Conservation (phyloP, 1,140 invertebrate genomes). For the Brachystomella parvula region DNA sequence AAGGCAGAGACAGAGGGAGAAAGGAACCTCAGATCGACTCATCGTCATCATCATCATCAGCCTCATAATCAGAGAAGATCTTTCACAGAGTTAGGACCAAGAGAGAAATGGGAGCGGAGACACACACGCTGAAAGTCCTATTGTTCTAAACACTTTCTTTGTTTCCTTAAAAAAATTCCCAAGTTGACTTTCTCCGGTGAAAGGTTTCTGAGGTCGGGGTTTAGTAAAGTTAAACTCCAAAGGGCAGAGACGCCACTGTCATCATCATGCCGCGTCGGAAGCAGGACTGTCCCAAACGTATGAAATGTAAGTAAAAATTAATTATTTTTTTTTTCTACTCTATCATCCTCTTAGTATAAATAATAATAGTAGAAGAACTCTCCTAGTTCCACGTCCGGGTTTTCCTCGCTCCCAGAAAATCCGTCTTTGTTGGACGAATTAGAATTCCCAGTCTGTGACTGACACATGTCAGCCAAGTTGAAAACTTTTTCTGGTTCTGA, state of each 20-base stretch:
- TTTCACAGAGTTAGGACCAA: too few species aligned
- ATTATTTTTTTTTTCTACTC: slow-evolving; percentile 5
- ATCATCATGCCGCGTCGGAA: slow-evolving; percentile 52
- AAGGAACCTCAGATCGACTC: too few species aligned
- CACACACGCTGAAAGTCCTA: too few species aligned
- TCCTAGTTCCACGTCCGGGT: too few species aligned
- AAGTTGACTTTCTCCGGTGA: neutral
- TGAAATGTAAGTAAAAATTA: slow-evolving; percentile 53
- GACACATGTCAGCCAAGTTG: slow-evolving; percentile 35
- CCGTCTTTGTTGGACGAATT: slow-evolving; percentile 11
- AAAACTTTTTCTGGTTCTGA: slow-evolving; percentile 22
- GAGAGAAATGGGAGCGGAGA: too few species aligned
- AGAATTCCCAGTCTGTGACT: slow-evolving; percentile 32
- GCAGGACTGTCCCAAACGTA: slow-evolving; percentile 55
- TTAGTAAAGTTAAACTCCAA: neutral
- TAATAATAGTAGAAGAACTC: too few species aligned
- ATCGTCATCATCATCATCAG: too few species aligned
- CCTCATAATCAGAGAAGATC: too few species aligned
- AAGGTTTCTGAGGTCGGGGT: neutral
- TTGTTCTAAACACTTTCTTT: slow-evolving; percentile 12
- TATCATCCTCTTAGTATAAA: slow-evolving; percentile 2
- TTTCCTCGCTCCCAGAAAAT: neutral
- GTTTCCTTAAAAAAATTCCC: too few species aligned
- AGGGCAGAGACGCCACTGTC: too few species aligned
- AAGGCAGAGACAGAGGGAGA: too few species aligned